phyloP scores from a whole-genome alignment of 2,888 invertebrate genomes.

The Andrena haemorrhoa region DNA sequence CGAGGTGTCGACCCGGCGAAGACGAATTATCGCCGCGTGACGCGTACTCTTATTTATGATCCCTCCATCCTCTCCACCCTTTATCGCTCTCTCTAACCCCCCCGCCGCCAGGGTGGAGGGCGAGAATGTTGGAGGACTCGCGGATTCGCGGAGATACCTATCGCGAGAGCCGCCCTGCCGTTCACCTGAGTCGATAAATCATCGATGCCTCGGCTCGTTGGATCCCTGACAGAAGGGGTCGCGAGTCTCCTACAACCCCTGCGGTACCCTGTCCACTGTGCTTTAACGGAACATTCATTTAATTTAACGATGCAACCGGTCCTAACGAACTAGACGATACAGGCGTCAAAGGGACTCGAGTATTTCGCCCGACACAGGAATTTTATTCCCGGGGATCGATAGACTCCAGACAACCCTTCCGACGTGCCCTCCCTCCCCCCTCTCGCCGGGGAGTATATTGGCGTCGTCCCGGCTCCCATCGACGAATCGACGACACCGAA shows the following conservation, averaged over 20 bases:
- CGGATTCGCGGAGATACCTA: constrained; percentile 37
- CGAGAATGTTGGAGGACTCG: constrained; percentile 44
- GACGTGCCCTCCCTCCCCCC: neutral
- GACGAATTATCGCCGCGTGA: constrained; percentile 78
- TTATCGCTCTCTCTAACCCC: constrained; percentile 21
- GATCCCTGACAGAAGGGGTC: neutral
- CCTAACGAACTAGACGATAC: neutral
- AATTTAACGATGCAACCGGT: neutral
- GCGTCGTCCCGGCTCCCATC: neutral
- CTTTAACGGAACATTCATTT: neutral
- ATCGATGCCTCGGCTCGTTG: constrained; percentile 11
- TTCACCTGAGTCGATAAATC: constrained; percentile 40
- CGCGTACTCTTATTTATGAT: constrained; percentile 76
- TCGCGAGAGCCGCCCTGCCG: neutral
- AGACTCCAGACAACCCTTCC: constrained; percentile 1
- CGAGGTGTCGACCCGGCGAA: constrained; percentile 75
- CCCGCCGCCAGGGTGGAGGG: neutral
- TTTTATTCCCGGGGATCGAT: neutral
- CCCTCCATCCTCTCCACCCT: constrained; percentile 28
- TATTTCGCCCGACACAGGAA: neutral
- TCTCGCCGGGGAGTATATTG: neutral
- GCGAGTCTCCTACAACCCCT: neutral
- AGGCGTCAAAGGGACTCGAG: neutral
- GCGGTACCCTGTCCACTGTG: too few species aligned
- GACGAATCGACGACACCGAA: constrained; percentile 59